A percentile compares a stretch with the other conserved stretches of the same genome.
Conservation (phyloP, 2,888 invertebrate genomes). For the Zaprionus obscuricornis region DNA sequence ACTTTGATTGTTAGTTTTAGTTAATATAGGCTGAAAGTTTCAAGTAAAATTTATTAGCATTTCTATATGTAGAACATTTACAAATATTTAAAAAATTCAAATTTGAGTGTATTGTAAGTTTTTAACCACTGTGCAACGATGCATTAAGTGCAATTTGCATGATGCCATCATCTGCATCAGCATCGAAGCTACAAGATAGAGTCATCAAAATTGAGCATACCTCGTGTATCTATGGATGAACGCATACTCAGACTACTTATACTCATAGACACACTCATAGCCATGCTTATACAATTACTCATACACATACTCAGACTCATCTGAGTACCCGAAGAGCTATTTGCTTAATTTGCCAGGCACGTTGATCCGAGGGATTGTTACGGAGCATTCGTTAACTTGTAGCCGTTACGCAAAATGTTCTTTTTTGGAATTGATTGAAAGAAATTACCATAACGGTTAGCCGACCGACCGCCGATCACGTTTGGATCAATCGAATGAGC, state of each 20-base stretch:
- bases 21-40: no score
- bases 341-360: conserved; percentile 62
- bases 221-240: no score
- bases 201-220: conserved; percentile 39
- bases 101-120: no score
- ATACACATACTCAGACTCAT: not conserved
- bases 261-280: no score
- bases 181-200: conserved; percentile 33
- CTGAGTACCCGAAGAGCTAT: not conserved
- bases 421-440: conserved; percentile 69
- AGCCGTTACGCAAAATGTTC: conserved; percentile 73
- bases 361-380: conserved; percentile 43
- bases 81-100: no score
- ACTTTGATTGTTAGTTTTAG: no score
- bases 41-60: no score
- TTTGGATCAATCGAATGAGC: not conserved
- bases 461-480: conserved; percentile 26
- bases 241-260: no score
- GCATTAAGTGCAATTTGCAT: conserved; percentile 54
- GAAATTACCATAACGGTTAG: conserved; percentile 73
- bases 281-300: no score
- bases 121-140: conserved; percentile 24
- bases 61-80: no score
- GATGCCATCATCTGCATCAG: conserved; percentile 34
- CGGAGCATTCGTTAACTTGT: conserved; percentile 64